These are phyloP conservation scores for Mnemiopsis leidyi DNA, from an alignment of 37 sponge, comb jelly and placozoan genomes.

Conservation along the genomic window DNA sequence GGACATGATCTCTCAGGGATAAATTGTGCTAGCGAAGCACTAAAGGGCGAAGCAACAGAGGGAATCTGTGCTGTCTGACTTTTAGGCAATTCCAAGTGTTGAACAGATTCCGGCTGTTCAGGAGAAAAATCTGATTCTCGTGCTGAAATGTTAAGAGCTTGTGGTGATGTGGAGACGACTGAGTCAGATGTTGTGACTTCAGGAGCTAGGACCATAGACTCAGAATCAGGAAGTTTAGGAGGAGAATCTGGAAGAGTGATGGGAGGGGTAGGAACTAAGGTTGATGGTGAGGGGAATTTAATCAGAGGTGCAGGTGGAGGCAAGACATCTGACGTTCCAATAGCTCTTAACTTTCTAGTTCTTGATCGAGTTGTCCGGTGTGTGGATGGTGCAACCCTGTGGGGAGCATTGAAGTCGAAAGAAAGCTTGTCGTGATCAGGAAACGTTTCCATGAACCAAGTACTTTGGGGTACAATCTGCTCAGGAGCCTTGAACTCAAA, in stretches of 20 bases:
- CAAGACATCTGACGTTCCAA: neutral
- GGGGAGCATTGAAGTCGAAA: neutral
- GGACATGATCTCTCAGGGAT: too few relatives aligned
- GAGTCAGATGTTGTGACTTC: too few relatives aligned
- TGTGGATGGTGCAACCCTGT: neutral
- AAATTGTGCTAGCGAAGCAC: too few relatives aligned
- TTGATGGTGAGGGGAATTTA: neutral
- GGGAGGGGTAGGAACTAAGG: neutral
- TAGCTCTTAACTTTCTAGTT: neutral
- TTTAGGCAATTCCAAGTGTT: neutral
- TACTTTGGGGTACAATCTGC: too few relatives aligned
- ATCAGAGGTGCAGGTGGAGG: too few relatives aligned
- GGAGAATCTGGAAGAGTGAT: neutral
- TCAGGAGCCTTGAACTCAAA: neutral
- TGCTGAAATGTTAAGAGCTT: too few relatives aligned
- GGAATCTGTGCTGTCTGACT: neutral
- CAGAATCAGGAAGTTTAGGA: neutral
- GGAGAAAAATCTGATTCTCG: too few relatives aligned
- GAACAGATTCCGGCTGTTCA: neutral
- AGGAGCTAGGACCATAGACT: neutral
- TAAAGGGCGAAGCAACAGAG: neutral
- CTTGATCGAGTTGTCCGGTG: neutral
- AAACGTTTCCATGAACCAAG: too few relatives aligned
- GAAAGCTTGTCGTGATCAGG: neutral
- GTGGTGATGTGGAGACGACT: too few relatives aligned